Percentiles rank a stretch among this genome's conserved stretches.
phyloP scores from a whole-genome alignment of 2,113 vertebrate species.

The Hippocampus comes region DNA sequence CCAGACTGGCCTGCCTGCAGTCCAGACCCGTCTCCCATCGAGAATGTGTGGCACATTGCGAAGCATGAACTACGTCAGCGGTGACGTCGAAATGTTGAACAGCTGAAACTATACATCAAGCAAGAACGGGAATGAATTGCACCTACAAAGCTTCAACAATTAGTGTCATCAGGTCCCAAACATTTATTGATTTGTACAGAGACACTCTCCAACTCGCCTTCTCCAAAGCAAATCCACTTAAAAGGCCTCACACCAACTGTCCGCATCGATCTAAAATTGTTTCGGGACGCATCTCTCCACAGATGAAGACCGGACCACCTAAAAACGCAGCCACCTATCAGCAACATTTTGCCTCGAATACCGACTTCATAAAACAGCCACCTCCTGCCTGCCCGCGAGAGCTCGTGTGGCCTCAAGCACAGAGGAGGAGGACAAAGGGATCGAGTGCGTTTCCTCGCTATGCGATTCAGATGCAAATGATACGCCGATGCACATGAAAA shows the following conservation, averaged over 20 bases:
- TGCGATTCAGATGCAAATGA: constrained; percentile 19
- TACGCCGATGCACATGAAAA: constrained; percentile 10
- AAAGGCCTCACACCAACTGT: constrained; percentile 66
- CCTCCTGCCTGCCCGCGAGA: constrained; percentile 34
- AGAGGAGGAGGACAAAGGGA: constrained; percentile 23
- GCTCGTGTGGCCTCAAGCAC: constrained; percentile 47
- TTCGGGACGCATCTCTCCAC: constrained; percentile 46
- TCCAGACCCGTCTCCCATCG: too few relatives aligned
- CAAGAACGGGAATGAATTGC: too few relatives aligned
- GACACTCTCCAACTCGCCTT: constrained; percentile 8
- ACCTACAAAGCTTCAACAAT: background rate
- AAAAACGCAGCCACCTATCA: constrained; percentile 64
- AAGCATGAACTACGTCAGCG: too few relatives aligned
- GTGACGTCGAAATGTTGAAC: too few relatives aligned
- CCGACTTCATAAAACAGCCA: constrained; percentile 64
- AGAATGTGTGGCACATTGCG: too few relatives aligned
- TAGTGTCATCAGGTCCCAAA: constrained; percentile 5
- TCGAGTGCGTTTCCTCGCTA: constrained; percentile 1
- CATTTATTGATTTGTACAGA: background rate
- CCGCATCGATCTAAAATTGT: constrained; percentile 62
- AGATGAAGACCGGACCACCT: constrained; percentile 62
- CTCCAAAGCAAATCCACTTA: constrained; percentile 51
- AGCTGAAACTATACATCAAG: too few relatives aligned
- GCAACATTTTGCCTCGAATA: constrained; percentile 68
- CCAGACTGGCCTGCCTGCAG: too few relatives aligned